Percentiles rank a stretch among this genome's conserved stretches.
These are phyloP conservation scores for Sphinx pinastri DNA, from an alignment of 2,888 invertebrate species.

Conservation along the genomic window DNA sequence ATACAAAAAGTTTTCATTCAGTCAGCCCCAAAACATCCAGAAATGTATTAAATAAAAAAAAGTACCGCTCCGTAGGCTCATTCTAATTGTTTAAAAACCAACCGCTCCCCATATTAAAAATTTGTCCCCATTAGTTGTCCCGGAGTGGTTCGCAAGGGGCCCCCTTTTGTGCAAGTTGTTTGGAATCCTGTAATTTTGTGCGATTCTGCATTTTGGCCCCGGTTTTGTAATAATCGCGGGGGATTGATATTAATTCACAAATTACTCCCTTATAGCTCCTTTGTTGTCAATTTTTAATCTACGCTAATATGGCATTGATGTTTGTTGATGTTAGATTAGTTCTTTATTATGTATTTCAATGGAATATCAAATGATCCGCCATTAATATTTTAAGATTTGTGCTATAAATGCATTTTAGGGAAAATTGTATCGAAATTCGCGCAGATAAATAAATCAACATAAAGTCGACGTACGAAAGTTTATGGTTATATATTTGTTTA, in stretches of 20 bases:
- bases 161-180: conserved; percentile 65
- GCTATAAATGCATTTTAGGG: too few species aligned
- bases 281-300: conserved; percentile 75
- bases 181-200: conserved; percentile 79
- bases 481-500: too few species aligned
- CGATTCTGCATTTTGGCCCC: conserved; percentile 74
- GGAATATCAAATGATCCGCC: background rate
- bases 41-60: conserved; percentile 14
- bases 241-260: conserved; percentile 68
- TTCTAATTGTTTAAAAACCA: conserved; percentile 66
- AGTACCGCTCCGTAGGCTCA: conserved; percentile 14
- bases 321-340: too few species aligned
- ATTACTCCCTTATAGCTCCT: conserved; percentile 62
- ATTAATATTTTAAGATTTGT: too few species aligned
- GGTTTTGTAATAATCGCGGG: conserved; percentile 61
- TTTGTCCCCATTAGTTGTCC: conserved; percentile 72
- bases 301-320: conserved; percentile 49
- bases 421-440: too few species aligned
- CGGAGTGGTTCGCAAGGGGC: conserved; percentile 62
- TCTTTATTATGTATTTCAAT: too few species aligned
- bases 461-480: too few species aligned
- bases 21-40: background rate
- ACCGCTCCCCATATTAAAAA: conserved; percentile 76
- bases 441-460: too few species aligned
- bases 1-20: background rate